Percentiles rank a stretch among this genome's conserved stretches.
These are phyloP conservation scores for Megalops atlanticus DNA, from an alignment of 2,113 vertebrate genomes.

Conservation along the genomic window DNA sequence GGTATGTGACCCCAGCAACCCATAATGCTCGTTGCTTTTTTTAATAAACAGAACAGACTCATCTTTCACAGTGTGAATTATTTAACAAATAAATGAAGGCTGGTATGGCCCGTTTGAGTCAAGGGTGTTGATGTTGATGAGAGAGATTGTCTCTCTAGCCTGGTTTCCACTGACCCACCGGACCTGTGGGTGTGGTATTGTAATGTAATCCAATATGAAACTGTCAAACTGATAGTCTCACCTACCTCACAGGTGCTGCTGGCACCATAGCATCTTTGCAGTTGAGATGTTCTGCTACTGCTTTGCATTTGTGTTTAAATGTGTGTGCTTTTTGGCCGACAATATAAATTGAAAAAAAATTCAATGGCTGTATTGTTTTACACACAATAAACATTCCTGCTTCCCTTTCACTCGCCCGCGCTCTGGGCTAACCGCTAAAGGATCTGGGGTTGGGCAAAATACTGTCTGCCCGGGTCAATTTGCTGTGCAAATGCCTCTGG, in stretches of 20 bases:
- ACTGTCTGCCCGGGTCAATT: background rate
- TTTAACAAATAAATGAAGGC: constrained; percentile 20
- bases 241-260: too few relatives aligned
- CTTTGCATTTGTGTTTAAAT: too few relatives aligned
- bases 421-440: too few relatives aligned
- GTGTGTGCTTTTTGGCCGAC: too few relatives aligned
- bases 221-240: too few relatives aligned
- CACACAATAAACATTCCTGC: too few relatives aligned
- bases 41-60: constrained; percentile 30
- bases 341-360: too few relatives aligned
- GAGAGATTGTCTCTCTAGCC: background rate
- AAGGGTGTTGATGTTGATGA: background rate
- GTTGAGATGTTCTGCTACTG: too few relatives aligned
- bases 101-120: background rate
- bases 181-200: background rate
- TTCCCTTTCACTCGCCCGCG: too few relatives aligned
- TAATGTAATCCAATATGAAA: background rate
- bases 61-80: constrained; percentile 18
- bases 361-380: too few relatives aligned
- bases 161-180: background rate
- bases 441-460: background rate
- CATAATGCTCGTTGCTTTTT: constrained; percentile 6
- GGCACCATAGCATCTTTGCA: too few relatives aligned
- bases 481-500: background rate
- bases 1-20: background rate